These are phyloP conservation scores for Drosophila meridionalis DNA, from an alignment of 2,888 invertebrate genomes.

Conservation along the genomic window DNA sequence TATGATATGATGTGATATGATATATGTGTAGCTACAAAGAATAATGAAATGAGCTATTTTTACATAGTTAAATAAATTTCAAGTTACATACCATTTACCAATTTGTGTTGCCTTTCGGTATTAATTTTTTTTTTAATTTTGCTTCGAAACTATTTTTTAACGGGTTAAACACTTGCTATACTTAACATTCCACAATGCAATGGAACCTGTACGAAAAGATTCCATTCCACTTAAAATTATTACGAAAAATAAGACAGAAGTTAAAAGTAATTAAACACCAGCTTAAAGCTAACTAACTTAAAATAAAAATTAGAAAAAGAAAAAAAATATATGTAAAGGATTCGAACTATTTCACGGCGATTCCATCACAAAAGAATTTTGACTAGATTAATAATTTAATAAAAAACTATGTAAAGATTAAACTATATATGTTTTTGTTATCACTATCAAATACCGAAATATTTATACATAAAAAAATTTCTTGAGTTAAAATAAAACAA, in stretches of 20 bases:
- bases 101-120: slow-evolving; percentile 33
- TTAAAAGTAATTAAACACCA: slow-evolving; percentile 13
- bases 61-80: slow-evolving; percentile 32
- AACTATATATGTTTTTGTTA: not conserved
- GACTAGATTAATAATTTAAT: not conserved
- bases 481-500: not conserved
- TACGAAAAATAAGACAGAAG: slow-evolving; percentile 24
- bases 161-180: slow-evolving; percentile 43
- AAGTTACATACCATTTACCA: slow-evolving; percentile 64
- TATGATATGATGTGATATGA: not conserved
- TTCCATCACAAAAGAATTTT: not conserved
- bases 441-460: not conserved
- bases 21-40: slow-evolving; percentile 11
- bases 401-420: not conserved
- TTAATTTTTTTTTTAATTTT: slow-evolving; percentile 17
- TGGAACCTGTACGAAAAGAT: slow-evolving; percentile 28
- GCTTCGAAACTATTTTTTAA: slow-evolving; percentile 19
- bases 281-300: slow-evolving; percentile 16
- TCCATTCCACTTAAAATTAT: slow-evolving; percentile 36
- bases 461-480: not conserved
- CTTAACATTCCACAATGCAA: slow-evolving; percentile 32
- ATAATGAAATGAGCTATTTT: not conserved
- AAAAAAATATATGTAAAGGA: not conserved
- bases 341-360: not conserved
- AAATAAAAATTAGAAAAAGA: not conserved